Conservation (phyloP, 2,888 invertebrate species). For the Thereva unica region DNA sequence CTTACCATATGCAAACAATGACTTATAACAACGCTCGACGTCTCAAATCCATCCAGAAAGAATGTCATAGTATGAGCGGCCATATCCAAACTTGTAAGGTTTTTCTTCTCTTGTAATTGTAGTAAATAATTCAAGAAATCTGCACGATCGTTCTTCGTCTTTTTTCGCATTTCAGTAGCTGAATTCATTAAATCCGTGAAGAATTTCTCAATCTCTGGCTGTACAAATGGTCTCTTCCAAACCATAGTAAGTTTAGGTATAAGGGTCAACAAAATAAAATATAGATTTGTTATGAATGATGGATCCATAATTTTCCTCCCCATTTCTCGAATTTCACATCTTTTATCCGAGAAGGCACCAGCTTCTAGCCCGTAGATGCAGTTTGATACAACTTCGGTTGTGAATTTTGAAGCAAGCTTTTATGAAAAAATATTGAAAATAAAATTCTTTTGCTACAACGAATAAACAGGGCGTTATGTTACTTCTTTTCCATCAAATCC, state of each 20-base stretch:
- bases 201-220: constrained; percentile 61
- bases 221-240: neutral
- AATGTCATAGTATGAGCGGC: constrained; percentile 53
- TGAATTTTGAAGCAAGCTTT: constrained; percentile 53
- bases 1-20: constrained; percentile 50
- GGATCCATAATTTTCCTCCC: constrained; percentile 43
- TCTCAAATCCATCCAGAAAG: constrained; percentile 55
- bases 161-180: constrained; percentile 48
- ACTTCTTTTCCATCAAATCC: constrained; percentile 59
- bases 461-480: constrained; percentile 31
- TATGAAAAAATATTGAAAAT: too few species aligned
- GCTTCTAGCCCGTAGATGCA: constrained; percentile 59
- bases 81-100: constrained; percentile 45
- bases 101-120: constrained; percentile 49
- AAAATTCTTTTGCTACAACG: too few species aligned
- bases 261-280: constrained; percentile 37
- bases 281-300: neutral
- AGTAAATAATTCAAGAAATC: constrained; percentile 55
- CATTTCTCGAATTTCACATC: constrained; percentile 48
- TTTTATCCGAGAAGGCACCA: constrained; percentile 49
- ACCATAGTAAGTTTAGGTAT: constrained; percentile 22
- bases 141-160: constrained; percentile 46
- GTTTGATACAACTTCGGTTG: constrained; percentile 58
- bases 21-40: constrained; percentile 49
- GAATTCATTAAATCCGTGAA: constrained; percentile 48